Evolutionary conservation across 2,113 vertebrate species (phyloP).

Genomic region (Daboia siamensis): DNA sequence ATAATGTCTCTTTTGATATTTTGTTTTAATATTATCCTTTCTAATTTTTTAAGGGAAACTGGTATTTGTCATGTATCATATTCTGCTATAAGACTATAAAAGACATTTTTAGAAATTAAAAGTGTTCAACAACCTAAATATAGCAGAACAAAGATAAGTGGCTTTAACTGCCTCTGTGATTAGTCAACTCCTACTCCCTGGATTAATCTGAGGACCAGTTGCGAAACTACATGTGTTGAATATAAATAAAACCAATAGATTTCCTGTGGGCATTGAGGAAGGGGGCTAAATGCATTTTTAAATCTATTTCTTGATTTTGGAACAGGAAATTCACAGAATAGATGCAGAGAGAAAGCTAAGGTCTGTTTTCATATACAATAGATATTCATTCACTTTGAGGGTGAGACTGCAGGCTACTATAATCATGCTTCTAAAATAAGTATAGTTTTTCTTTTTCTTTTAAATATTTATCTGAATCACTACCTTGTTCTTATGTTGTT

Average conservation of each 20-base stretch:
- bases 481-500: not conserved
- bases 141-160: not conserved
- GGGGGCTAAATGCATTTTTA: not conserved
- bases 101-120: constrained; percentile 10
- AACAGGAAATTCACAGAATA: not conserved
- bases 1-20: not conserved
- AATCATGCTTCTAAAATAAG: not conserved
- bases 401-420: not conserved
- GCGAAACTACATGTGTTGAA: not conserved
- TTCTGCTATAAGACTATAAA: not conserved
- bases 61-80: not conserved
- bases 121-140: constrained; percentile 15
- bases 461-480: not conserved
- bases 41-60: not conserved
- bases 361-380: not conserved
- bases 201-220: constrained; percentile 12
- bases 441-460: not conserved
- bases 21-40: not conserved
- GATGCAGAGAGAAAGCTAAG: not conserved
- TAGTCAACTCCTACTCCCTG: not conserved
- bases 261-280: not conserved
- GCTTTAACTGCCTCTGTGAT: not conserved
- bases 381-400: not conserved
- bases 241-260: not conserved
- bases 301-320: not conserved